These are phyloP conservation scores for Megaptera novaeangliae DNA, from an alignment of 2,113 vertebrate genomes.

Conservation along the genomic window DNA sequence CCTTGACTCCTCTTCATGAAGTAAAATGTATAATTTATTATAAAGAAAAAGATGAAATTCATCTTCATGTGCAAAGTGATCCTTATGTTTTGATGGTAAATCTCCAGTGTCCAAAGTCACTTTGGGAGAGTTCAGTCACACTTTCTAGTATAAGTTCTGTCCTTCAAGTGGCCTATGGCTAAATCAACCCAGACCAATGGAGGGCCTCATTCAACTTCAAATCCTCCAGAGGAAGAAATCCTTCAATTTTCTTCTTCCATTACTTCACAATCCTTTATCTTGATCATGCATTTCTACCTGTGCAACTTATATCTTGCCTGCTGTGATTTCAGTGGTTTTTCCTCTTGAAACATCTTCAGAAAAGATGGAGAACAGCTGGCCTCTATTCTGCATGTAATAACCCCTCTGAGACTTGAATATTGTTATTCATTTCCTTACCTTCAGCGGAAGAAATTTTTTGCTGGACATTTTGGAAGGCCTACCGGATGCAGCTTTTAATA, in stretches of 20 bases:
- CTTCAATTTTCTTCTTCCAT: not conserved
- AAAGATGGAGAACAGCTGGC: slow-evolving; percentile 57
- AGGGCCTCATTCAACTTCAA: not conserved
- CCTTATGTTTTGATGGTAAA: not conserved
- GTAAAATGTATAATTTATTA: not conserved
- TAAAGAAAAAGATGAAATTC: not conserved
- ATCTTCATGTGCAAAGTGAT: not conserved
- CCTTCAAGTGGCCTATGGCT: not conserved
- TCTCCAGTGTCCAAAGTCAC: not conserved
- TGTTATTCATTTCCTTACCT: slow-evolving; percentile 71
- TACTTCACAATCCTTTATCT: not conserved
- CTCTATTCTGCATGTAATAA: slow-evolving; percentile 7
- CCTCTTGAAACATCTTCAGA: not conserved
- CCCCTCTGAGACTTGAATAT: slow-evolving; percentile 39
- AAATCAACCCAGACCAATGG: not conserved
- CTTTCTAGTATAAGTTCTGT: not conserved
- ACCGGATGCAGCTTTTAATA: slow-evolving; percentile 62
- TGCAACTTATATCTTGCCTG: not conserved
- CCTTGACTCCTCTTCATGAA: not conserved
- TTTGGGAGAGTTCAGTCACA: not conserved
- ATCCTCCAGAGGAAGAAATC: not conserved
- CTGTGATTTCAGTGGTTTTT: not conserved
- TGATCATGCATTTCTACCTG: slow-evolving; percentile 7
- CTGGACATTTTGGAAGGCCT: slow-evolving; percentile 42
- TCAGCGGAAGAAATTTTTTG: slow-evolving; percentile 48